Evolutionary conservation across 1,140 invertebrate species (phyloP).

Genomic region (Anastrepha ludens): DNA sequence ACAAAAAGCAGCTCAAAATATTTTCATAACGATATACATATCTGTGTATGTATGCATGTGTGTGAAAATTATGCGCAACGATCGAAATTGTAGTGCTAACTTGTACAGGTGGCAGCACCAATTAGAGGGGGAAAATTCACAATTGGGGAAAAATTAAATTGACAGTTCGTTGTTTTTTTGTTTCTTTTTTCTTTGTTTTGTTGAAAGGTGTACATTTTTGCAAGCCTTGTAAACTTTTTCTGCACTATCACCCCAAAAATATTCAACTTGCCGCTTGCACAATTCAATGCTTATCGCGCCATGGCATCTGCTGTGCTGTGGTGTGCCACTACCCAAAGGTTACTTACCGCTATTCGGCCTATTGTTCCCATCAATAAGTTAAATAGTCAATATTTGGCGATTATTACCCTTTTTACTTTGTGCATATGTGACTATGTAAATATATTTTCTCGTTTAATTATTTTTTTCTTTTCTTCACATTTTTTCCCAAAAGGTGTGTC

Average conservation of each 20-base stretch:
- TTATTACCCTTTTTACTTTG: neutral
- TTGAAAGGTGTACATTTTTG: neutral
- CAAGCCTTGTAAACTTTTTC: neutral
- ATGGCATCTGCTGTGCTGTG: neutral
- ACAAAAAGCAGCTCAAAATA: neutral
- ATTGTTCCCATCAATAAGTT: neutral
- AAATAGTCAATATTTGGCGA: neutral
- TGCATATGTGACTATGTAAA: neutral
- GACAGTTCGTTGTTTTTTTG: constrained; percentile 16
- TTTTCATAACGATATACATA: neutral
- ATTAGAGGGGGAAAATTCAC: constrained; percentile 9
- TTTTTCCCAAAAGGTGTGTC: constrained; percentile 35
- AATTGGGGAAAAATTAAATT: constrained; percentile 41
- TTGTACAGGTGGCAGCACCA: constrained; percentile 32
- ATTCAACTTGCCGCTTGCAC: neutral
- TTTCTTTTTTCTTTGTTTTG: neutral
- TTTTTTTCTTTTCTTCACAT: neutral
- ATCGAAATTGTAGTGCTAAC: neutral
- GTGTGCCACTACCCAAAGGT: neutral
- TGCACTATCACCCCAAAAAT: neutral
- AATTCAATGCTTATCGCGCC: neutral
- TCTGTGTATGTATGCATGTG: too few relatives aligned
- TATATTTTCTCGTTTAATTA: neutral
- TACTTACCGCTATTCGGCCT: neutral
- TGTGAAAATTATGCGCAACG: constrained; percentile 14